Evolutionary conservation across 92 coral and sea anemone genomes (phyloP).

Genomic region (Porites rus): DNA sequence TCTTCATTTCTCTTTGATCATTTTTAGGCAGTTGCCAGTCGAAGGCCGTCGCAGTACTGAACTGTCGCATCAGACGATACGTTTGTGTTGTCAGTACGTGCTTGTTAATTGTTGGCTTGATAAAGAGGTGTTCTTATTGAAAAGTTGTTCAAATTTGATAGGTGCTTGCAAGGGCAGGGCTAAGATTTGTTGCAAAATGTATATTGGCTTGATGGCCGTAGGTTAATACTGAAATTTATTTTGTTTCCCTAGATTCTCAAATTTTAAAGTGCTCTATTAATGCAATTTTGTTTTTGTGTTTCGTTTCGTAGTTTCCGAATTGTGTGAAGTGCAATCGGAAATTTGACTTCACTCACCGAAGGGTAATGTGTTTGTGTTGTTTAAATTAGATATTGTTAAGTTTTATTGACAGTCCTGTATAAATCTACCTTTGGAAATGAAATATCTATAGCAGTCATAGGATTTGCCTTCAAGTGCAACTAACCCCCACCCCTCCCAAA

Average conservation of each 20-base stretch:
- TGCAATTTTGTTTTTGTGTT: background rate
- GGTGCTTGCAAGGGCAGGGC: background rate
- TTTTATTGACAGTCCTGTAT: too few species aligned
- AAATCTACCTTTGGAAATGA: too few species aligned
- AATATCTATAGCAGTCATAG: too few species aligned
- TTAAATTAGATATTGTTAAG: background rate
- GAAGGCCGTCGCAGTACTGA: background rate
- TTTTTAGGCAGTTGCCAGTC: background rate
- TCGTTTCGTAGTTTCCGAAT: slow-evolving; percentile 82
- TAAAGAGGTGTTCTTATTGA: background rate
- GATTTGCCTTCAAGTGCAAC: too few species aligned
- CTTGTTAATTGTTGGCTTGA: background rate
- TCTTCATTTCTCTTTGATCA: background rate
- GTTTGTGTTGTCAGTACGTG: background rate
- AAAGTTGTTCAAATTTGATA: background rate
- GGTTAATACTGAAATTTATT: too few species aligned
- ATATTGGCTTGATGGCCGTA: background rate
- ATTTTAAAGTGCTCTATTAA: background rate
- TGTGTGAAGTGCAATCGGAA: slow-evolving; percentile 92
- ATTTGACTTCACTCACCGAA: slow-evolving; percentile 97
- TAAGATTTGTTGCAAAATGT: background rate
- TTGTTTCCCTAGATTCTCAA: too few species aligned
- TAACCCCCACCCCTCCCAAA: too few species aligned
- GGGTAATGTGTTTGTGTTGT: slow-evolving; percentile 61
- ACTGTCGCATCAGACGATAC: background rate